These are phyloP conservation scores for Crocidura indochinensis DNA, from an alignment of 2,797 vertebrate genomes.

Conservation along the genomic window DNA sequence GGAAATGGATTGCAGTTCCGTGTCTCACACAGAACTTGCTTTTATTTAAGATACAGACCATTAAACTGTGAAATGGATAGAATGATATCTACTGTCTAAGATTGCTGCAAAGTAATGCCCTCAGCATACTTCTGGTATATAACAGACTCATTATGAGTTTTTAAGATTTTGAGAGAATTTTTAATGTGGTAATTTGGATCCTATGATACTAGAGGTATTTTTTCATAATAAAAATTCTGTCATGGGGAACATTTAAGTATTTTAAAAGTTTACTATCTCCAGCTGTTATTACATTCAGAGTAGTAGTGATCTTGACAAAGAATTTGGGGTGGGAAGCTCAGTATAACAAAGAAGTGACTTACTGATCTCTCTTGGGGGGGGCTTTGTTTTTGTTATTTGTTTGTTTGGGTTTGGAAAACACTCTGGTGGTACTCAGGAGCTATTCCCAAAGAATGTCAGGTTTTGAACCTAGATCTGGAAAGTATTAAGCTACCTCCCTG, in stretches of 20 bases:
- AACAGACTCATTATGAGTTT: background rate
- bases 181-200: background rate
- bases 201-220: background rate
- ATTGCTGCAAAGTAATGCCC: background rate
- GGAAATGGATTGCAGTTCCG: background rate
- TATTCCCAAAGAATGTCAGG: too few species aligned
- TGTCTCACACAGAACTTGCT: background rate
- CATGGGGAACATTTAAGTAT: constrained; percentile 38
- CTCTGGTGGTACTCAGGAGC: too few species aligned
- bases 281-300: constrained; percentile 1
- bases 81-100: background rate
- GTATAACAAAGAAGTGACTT: background rate
- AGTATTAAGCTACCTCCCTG: too few species aligned
- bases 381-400: background rate
- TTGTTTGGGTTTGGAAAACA: too few species aligned
- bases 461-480: too few species aligned
- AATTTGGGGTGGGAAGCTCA: background rate
- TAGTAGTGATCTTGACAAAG: constrained; percentile 23
- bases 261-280: constrained; percentile 50
- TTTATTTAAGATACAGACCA: background rate
- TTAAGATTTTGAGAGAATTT: constrained; percentile 7
- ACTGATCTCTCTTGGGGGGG: background rate
- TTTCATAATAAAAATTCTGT: constrained; percentile 34
- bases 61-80: background rate
- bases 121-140: background rate